Conservation (phyloP, 1,140 invertebrate species). For the Lepidostoma basale region DNA sequence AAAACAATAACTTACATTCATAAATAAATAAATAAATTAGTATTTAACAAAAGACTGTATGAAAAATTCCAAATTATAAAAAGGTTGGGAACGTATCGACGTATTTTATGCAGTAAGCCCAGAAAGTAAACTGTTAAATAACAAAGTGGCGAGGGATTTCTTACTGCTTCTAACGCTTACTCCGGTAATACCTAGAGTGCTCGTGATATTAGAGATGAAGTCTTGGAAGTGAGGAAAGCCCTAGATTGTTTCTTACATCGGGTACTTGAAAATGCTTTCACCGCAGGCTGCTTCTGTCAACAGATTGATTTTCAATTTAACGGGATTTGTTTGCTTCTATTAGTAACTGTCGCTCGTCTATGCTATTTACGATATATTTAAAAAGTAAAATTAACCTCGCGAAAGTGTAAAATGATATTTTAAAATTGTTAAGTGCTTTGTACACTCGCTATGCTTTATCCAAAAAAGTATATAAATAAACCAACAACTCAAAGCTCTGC, state of each 20-base stretch:
- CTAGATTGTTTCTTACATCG: background rate
- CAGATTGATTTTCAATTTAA: background rate
- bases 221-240: background rate
- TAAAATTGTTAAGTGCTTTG: background rate
- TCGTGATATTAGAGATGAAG: background rate
- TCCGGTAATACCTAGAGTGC: background rate
- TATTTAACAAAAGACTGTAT: too few species aligned
- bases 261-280: background rate
- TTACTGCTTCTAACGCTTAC: too few species aligned
- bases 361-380: background rate
- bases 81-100: too few species aligned
- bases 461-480: too few species aligned
- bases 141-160: too few species aligned
- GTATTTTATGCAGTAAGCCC: too few species aligned
- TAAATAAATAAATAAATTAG: too few species aligned
- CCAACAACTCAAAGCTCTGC: too few species aligned
- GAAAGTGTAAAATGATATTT: background rate
- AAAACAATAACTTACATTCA: too few species aligned
- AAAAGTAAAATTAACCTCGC: background rate
- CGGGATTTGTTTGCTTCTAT: conserved; percentile 8
- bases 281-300: background rate
- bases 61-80: too few species aligned
- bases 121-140: too few species aligned
- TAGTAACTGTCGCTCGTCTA: background rate
- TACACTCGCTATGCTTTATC: too few species aligned